Conservation (phyloP, 2,888 invertebrate species). For the Pantelozetes paolii region DNA sequence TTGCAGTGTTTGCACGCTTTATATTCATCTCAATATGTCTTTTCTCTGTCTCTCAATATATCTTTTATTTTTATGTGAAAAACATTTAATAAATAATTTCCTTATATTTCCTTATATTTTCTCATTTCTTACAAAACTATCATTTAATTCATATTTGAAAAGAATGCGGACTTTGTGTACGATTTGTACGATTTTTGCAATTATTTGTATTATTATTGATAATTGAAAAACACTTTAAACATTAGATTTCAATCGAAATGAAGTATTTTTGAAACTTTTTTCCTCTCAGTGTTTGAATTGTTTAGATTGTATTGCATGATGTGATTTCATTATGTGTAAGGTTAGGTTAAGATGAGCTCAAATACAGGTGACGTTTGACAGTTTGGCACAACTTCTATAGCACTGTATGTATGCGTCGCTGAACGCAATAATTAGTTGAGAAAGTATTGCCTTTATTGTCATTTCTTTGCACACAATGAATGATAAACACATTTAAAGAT, state of each 20-base stretch:
- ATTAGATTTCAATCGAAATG: background rate
- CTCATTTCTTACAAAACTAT: too few relatives aligned
- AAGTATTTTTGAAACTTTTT: background rate
- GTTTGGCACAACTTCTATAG: constrained; percentile 13
- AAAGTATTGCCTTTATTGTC: background rate
- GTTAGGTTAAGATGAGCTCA: background rate
- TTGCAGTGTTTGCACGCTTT: too few relatives aligned
- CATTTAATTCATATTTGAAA: background rate
- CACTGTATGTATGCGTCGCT: background rate
- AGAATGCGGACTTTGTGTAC: background rate
- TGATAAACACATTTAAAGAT: background rate
- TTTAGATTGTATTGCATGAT: constrained; percentile 5
- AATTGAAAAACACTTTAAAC: background rate
- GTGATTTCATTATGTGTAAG: constrained; percentile 9
- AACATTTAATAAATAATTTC: constrained; percentile 14
- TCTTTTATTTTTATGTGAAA: background rate
- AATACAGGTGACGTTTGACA: constrained; percentile 35
- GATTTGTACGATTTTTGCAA: too few relatives aligned
- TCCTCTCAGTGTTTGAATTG: background rate
- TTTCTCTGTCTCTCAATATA: background rate
- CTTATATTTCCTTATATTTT: background rate
- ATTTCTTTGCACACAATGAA: background rate
- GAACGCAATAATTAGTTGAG: constrained; percentile 28
- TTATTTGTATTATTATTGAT: background rate
- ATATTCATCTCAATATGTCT: background rate